A percentile compares a stretch with the other conserved stretches of the same genome.
Evolutionary conservation across 1,140 invertebrate species (phyloP).

Genomic region (Contarinia nasturtii): DNA sequence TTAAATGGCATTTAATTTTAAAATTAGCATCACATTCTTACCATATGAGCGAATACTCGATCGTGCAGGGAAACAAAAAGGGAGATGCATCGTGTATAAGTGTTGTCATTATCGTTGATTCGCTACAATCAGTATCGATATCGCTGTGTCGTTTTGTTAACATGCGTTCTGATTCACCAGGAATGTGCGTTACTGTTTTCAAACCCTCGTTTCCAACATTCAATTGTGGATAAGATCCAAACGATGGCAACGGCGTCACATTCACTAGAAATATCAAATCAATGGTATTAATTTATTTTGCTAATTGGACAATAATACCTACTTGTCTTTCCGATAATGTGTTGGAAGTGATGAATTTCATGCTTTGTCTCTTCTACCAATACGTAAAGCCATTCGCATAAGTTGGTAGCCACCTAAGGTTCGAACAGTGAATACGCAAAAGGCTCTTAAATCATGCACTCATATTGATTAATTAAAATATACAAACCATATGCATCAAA

Average conservation of each 20-base stretch:
- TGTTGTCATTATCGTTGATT: constrained; percentile 38
- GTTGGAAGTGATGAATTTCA: constrained; percentile 38
- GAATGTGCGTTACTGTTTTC: no score
- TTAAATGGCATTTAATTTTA: no score
- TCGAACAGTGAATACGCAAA: no score
- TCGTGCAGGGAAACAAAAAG: constrained; percentile 77
- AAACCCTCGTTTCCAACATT: no score
- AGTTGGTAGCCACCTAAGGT: constrained; percentile 76
- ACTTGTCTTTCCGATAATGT: not conserved
- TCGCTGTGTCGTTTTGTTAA: not conserved
- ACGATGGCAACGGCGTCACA: no score
- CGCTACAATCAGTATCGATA: constrained; percentile 15
- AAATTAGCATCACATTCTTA: no score
- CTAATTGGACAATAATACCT: no score
- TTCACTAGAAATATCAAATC: no score
- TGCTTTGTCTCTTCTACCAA: constrained; percentile 63
- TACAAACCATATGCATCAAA: constrained; percentile 82
- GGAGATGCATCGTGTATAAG: constrained; percentile 64
- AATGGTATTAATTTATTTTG: no score
- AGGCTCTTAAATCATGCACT: no score
- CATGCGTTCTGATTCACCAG: not conserved
- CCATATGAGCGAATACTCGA: constrained; percentile 64
- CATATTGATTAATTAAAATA: no score
- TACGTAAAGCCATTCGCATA: constrained; percentile 82
- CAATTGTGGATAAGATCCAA: no score